Base-by-base conservation (phyloP, 2,113 vertebrate species). In the Podilymbus podiceps region DNA sequence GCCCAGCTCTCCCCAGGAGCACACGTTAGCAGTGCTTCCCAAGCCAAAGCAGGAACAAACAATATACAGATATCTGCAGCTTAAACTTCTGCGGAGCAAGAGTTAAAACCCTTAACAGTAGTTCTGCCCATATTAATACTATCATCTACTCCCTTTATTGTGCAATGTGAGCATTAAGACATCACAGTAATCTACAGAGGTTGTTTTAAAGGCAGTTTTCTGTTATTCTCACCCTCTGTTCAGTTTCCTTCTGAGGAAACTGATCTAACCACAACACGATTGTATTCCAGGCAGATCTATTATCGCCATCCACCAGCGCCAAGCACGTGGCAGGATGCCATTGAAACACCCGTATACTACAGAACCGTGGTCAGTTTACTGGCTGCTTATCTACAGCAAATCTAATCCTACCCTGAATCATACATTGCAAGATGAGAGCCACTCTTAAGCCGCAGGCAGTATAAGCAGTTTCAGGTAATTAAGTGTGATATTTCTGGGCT, bases 241-340 rank as follows among this genome's bases (percentile, higher is more conserved):
- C 64, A 59, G 50, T 83, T 96, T 96, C 84, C 58, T 82, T 93
- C 49, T 25, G 81, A 95, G 90, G 71, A 95, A 96, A 85, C 44
- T 0, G 0, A 64, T 72, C 40, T 83, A 92, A 93, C 56, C 18
- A 7, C 63, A 81, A 59, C 52, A 67, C 0, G 3, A 60, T 38
- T 85, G 42, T 49, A 24, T 63, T 87, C 76, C 88, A 60, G 60
- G 30, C 17, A 5, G 25, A 62, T 80, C 64, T 82, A 38, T 77
- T 68, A 55, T 53, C 17, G 4, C 42, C 44, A 4, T 16, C 40
- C 60, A n/a, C 35, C 80, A n/a, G 42, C 18, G 2, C 47, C 77
- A 63, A 58, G 58, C 58, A 23, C 10, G 8, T 46, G 86, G 86
- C 33, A 42, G 23, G 12, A 11, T 8, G 5, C 49, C 33, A 33